Conservation (phyloP, 2,113 vertebrate species). For the Panthera tigris region DNA sequence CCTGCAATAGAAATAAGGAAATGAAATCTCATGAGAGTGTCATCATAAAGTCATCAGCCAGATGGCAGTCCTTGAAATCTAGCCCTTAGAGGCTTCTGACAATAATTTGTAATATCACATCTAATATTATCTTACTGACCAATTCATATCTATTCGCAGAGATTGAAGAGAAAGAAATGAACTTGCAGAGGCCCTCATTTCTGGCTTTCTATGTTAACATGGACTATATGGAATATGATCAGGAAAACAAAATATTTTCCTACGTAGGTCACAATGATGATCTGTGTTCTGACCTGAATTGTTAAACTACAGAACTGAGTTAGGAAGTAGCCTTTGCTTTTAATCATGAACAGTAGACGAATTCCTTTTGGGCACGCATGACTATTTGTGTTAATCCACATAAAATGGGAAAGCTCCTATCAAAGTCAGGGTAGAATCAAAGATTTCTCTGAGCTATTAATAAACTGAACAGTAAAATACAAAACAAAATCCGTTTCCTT, state of each 20-base stretch:
- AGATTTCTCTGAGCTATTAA: not conserved
- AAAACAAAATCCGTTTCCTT: constrained; percentile 26
- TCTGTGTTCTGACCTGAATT: not conserved
- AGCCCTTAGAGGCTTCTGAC: constrained; percentile 65
- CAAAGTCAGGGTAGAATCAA: not conserved
- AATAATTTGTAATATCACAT: constrained; percentile 74
- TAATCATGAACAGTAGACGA: not conserved
- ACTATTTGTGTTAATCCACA: not conserved
- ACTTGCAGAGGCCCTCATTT: not conserved
- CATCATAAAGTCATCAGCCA: constrained; percentile 77
- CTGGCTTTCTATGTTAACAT: constrained; percentile 27
- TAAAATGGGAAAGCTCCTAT: not conserved
- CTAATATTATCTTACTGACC: constrained; percentile 66
- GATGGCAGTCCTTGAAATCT: constrained; percentile 72
- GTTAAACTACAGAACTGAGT: not conserved
- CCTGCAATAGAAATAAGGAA: constrained; percentile 71
- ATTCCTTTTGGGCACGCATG: not conserved
- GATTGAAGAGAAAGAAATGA: constrained; percentile 57
- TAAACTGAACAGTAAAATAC: constrained; percentile 36
- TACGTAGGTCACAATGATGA: not conserved
- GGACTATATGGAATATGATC: not conserved
- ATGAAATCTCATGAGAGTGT: constrained; percentile 71
- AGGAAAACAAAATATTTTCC: constrained; percentile 28
- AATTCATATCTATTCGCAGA: constrained; percentile 62
- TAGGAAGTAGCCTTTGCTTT: not conserved